Evolutionary conservation across 2,797 vertebrate species (phyloP), one percentile per base, ranked within the genome.

Genomic region (Uromys caudimaculatus): DNA sequence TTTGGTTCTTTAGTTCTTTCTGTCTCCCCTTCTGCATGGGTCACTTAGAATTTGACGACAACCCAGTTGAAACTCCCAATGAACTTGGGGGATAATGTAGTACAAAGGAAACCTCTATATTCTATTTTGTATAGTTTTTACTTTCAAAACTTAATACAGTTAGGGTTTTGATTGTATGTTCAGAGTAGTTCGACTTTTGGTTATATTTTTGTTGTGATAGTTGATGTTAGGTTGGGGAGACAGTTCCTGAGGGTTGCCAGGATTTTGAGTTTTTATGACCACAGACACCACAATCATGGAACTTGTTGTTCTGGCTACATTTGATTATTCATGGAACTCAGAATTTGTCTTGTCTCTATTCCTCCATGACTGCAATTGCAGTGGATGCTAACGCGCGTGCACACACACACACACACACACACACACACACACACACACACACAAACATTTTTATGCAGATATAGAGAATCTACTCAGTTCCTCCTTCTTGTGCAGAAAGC

Each of bases 311-410:
- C 32, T 84, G 16, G 8, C 17, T 62, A 60, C 23, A 41, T 41
- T 82, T 60, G n/a, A 24, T 41, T 3, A 60, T 7, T 6, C 24
- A 47, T 29, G 29, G n/a, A 6, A 38, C 7, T 29, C 13, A 9
- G 7, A 13, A 41, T 58, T 41, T n/a, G 1, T 17, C 13, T 29
- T 82, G 79, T 35, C 16, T 60, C 21, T 64, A 29, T 64, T 27
- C 29, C 10, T 21, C 1, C 5, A 4, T 47, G 29, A 2, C 4
- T 64, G 41, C 0, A 0, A 84, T 35, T 32, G 47, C 9, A 83
- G 2, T 44, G 9, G 62, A 41, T 32, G 17, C 27, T 32, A 14
- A 16, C 16, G 44, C 16, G 19, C 38, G 44, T 9, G 13, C 5
- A 73, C 38, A 75, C n/a, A 44, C 41, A 12, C 10, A 41, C n/a